Evolutionary conservation across 2,888 invertebrate species (phyloP).

Genomic region (Conus canariensis): DNA sequence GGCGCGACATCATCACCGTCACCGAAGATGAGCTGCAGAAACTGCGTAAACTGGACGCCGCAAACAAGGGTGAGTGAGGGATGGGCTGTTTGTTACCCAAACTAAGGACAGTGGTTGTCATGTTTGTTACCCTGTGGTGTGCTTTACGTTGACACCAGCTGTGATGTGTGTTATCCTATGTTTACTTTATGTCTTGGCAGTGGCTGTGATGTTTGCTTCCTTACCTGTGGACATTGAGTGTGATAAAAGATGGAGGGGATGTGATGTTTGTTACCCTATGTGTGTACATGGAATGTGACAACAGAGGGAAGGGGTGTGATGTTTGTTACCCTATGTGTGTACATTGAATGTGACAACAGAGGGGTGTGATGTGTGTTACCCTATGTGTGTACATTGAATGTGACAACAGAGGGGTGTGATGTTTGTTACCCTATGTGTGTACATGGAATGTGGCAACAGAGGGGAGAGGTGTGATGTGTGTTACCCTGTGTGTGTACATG

Average conservation of each 20-base stretch:
- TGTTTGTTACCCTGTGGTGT: not conserved
- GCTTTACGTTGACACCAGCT: too few species aligned
- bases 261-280: not conserved
- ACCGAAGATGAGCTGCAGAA: constrained; percentile 94
- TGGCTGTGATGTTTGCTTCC: not conserved
- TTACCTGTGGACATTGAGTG: too few species aligned
- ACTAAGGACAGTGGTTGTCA: not conserved
- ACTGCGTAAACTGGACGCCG: constrained; percentile 86
- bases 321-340: too few species aligned
- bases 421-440: not conserved
- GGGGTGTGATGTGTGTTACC: too few species aligned
- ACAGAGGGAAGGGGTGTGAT: too few species aligned
- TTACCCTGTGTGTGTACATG: too few species aligned
- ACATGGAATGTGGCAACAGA: too few species aligned
- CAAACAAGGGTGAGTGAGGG: constrained; percentile 58
- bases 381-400: too few species aligned
- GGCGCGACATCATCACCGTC: constrained; percentile 97
- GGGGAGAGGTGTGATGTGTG: too few species aligned
- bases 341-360: too few species aligned
- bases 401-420: not conserved
- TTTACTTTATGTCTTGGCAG: not conserved
- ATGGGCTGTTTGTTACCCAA: not conserved
- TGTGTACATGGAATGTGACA: too few species aligned
- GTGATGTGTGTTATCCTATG: not conserved
- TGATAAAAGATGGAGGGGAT: not conserved